Percentiles rank a stretch among this genome's conserved stretches.
phyloP scores from a whole-genome alignment of 2,113 vertebrate genomes.

The Elgaria multicarinata region DNA sequence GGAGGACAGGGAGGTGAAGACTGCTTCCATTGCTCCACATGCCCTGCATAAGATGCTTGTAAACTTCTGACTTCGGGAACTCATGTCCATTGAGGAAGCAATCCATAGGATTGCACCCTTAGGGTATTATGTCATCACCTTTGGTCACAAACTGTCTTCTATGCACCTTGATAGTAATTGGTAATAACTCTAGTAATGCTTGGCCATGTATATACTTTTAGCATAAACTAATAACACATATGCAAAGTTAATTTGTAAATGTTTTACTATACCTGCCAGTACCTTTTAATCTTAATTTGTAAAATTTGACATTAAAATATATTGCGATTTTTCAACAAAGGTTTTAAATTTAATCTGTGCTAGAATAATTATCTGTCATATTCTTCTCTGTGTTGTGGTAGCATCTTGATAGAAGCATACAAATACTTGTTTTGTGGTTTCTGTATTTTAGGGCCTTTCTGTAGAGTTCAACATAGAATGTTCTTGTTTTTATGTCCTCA shows the following conservation, averaged over 20 bases:
- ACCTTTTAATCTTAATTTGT: not conserved
- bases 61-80: too few species aligned
- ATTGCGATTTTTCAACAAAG: not conserved
- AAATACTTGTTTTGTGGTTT: not conserved
- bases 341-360: not conserved
- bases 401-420: not conserved
- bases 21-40: too few species aligned
- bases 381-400: not conserved
- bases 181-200: too few species aligned
- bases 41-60: too few species aligned
- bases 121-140: not conserved
- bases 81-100: too few species aligned
- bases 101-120: too few species aligned
- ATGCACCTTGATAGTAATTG: not conserved
- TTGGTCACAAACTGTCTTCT: not conserved
- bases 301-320: not conserved
- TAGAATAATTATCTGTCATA: not conserved
- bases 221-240: not conserved
- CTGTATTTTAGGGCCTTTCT: slow-evolving; percentile 4
- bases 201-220: not conserved
- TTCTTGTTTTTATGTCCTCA: slow-evolving; percentile 65
- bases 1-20: too few species aligned
- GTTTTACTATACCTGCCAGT: not conserved
- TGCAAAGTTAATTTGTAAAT: not conserved
- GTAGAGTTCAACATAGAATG: not conserved